Percentiles rank a stretch among this genome's conserved stretches.
phyloP scores from a whole-genome alignment of 2,797 vertebrate species.

The Valencia hispanica region DNA sequence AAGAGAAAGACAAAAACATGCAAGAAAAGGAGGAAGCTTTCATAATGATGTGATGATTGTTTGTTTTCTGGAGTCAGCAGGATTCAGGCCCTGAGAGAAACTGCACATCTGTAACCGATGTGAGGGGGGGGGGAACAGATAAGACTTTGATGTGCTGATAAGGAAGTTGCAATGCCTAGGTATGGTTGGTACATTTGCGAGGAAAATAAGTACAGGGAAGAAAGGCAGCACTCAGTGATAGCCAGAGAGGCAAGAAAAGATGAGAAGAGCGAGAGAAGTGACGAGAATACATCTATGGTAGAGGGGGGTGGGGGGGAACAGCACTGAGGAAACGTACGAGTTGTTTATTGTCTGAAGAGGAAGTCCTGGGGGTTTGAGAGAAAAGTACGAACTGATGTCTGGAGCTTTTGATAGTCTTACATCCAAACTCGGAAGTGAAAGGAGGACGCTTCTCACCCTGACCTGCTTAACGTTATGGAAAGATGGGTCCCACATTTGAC shows the following conservation, averaged over 20 bases:
- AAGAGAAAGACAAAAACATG: neutral
- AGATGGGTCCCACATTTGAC: constrained; percentile 20
- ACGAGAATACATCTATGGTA: constrained; percentile 49
- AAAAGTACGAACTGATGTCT: constrained; percentile 40
- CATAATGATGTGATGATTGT: constrained; percentile 48
- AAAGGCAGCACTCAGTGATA: constrained; percentile 51
- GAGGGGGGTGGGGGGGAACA: constrained; percentile 17
- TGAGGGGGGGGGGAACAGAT: constrained; percentile 1
- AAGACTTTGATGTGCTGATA: constrained; percentile 57
- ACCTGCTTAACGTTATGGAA: constrained; percentile 47
- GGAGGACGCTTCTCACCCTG: constrained; percentile 19
- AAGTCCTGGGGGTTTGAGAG: constrained; percentile 61
- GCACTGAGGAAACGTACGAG: constrained; percentile 37
- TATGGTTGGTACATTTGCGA: constrained; percentile 36
- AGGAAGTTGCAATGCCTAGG: constrained; percentile 45
- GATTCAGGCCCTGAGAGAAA: constrained; percentile 41
- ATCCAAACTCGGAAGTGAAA: constrained; percentile 39
- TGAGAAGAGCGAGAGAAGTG: constrained; percentile 57
- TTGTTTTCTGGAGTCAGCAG: constrained; percentile 57
- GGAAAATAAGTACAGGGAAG: constrained; percentile 39
- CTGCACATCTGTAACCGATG: constrained; percentile 41
- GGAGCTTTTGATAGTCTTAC: constrained; percentile 54
- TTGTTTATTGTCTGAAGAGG: constrained; percentile 67
- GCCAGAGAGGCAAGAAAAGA: constrained; percentile 62
- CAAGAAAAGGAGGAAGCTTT: constrained; percentile 35